Conservation (phyloP, 2,888 invertebrate species). For the Tholera decimalis region DNA sequence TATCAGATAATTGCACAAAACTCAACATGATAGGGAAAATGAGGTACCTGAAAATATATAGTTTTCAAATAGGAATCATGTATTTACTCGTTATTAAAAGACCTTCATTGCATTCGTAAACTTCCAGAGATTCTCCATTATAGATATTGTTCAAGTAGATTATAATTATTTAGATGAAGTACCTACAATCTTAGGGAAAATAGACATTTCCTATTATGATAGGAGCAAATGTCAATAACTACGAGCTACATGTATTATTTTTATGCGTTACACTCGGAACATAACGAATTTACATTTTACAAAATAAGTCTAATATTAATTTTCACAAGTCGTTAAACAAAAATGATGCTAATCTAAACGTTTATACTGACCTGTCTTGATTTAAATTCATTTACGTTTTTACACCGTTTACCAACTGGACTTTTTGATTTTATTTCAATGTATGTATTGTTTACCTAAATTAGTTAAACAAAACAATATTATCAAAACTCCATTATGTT, state of each 20-base stretch:
- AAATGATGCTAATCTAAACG: slow-evolving; percentile 6
- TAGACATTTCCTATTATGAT: not conserved
- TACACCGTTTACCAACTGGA: too few relatives aligned
- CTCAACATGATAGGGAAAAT: not conserved
- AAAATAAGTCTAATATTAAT: not conserved
- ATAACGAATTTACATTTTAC: not conserved
- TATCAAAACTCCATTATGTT: not conserved
- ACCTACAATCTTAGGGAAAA: not conserved
- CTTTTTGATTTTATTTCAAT: not conserved
- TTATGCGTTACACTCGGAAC: not conserved
- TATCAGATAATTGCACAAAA: not conserved
- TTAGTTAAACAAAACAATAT: not conserved
- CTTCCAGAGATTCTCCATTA: too few relatives aligned
- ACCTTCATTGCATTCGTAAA: too few relatives aligned
- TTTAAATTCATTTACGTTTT: too few relatives aligned
- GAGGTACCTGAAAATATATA: not conserved
- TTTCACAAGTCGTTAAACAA: slow-evolving; percentile 4
- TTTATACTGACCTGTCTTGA: not conserved
- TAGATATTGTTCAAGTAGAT: too few relatives aligned
- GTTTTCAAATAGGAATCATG: not conserved
- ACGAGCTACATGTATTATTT: too few relatives aligned
- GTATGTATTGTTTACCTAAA: not conserved
- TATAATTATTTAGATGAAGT: too few relatives aligned
- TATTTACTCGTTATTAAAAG: not conserved
- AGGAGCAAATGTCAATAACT: not conserved